These are phyloP conservation scores for Balanococcus diminutus DNA, from an alignment of 2,888 invertebrate genomes.

Conservation along the genomic window DNA sequence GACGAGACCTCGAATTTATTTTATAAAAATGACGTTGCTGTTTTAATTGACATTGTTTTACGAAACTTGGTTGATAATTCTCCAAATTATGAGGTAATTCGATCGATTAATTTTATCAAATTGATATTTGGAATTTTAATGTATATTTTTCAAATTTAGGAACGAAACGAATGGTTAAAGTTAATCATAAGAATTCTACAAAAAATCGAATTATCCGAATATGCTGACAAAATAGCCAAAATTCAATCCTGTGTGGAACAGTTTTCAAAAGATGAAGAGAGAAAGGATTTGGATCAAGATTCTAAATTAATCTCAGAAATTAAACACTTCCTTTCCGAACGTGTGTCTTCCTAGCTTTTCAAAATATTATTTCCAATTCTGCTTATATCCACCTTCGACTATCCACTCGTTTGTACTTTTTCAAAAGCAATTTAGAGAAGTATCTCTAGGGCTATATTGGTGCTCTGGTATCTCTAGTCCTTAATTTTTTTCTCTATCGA, in stretches of 20 bases:
- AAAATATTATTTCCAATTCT: not conserved
- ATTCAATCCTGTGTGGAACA: conserved; percentile 22
- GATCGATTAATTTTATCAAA: not conserved
- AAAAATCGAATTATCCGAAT: conserved; percentile 9
- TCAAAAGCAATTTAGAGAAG: not conserved
- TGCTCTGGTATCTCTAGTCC: too few species aligned
- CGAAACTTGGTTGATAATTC: conserved; percentile 88
- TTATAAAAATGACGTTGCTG: conserved; percentile 94
- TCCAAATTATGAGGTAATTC: conserved; percentile 77
- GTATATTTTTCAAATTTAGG: not conserved
- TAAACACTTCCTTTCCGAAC: not conserved
- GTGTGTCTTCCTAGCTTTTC: not conserved
- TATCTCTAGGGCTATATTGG: too few species aligned
- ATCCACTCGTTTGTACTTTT: not conserved
- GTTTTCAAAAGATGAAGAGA: conserved; percentile 28
- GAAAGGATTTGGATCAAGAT: conserved; percentile 4
- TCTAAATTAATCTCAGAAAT: conserved; percentile 33
- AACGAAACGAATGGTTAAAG: conserved; percentile 32
- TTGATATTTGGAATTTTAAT: not conserved
- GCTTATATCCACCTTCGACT: too few species aligned
- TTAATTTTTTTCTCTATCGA: too few species aligned
- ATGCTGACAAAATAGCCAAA: conserved; percentile 15
- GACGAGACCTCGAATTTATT: conserved; percentile 82
- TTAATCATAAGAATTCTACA: conserved; percentile 17
- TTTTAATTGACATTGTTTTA: conserved; percentile 90